These are phyloP conservation scores for Thysanoteuthis rhombus DNA, from an alignment of 2,888 invertebrate genomes.

Conservation along the genomic window DNA sequence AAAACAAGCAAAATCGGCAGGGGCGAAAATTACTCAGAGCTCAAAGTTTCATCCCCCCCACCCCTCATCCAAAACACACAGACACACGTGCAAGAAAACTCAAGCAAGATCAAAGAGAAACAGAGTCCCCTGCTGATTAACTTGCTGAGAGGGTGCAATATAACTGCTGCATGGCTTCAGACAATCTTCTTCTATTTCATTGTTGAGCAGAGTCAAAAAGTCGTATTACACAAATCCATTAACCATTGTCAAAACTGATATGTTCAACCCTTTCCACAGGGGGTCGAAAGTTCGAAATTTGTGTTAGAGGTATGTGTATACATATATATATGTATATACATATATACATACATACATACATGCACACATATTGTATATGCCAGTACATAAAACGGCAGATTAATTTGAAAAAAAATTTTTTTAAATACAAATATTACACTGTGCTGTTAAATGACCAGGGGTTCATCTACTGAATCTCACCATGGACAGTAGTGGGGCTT, in stretches of 20 bases:
- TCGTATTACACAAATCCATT: background rate
- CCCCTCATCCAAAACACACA: background rate
- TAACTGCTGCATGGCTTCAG: background rate
- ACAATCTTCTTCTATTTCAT: background rate
- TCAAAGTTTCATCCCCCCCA: background rate
- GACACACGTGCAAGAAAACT: background rate
- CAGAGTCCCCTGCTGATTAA: background rate
- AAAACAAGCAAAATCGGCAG: background rate
- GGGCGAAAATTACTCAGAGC: background rate
- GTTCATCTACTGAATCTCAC: too few species aligned
- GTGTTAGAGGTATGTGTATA: background rate
- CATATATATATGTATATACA: too few species aligned
- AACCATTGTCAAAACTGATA: background rate
- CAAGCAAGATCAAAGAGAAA: background rate
- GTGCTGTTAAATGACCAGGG: too few species aligned
- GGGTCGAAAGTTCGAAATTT: background rate
- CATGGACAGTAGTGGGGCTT: too few species aligned
- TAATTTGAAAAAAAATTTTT: too few species aligned
- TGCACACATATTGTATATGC: too few species aligned
- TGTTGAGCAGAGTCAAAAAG: background rate
- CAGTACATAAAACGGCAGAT: background rate
- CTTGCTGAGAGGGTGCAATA: background rate
- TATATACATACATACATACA: too few species aligned
- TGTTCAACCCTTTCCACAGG: conserved; percentile 12
- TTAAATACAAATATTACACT: too few species aligned